Conservation (phyloP, 2,113 vertebrate species). For the Cinclus cinclus region DNA sequence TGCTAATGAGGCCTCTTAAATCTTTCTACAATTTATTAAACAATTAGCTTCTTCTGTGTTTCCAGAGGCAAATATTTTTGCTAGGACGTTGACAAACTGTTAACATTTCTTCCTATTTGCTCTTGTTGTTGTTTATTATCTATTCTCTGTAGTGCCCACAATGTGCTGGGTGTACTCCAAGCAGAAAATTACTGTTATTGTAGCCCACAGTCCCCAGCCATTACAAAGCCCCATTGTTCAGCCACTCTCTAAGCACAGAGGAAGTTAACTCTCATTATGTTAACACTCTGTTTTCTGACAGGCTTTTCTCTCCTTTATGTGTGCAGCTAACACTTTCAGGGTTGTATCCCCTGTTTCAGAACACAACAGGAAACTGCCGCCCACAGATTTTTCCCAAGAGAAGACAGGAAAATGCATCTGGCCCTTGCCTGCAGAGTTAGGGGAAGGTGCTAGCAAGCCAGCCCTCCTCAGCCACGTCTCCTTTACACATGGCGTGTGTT, state of each 20-base stretch:
- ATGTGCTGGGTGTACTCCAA: slow-evolving; percentile 39
- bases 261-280: slow-evolving; percentile 32
- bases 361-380: neutral
- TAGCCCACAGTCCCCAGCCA: neutral
- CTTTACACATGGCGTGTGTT: neutral
- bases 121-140: slow-evolving; percentile 37
- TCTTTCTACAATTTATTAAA: slow-evolving; percentile 11
- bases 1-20: neutral
- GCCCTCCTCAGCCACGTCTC: neutral
- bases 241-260: neutral
- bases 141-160: slow-evolving; percentile 16
- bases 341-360: neutral
- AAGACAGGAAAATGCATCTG: neutral
- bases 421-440: neutral
- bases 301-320: neutral
- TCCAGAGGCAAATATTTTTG: slow-evolving; percentile 54
- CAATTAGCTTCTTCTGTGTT: slow-evolving; percentile 26
- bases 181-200: slow-evolving; percentile 54
- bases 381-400: neutral
- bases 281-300: neutral
- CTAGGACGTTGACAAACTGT: neutral
- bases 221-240: slow-evolving; percentile 47
- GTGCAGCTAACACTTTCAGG: neutral
- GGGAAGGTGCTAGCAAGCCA: neutral
- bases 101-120: slow-evolving; percentile 33